These are phyloP conservation scores for Stichodactyla mertensii DNA, from an alignment of 64 coral and sea anemone genomes.

Conservation along the genomic window DNA sequence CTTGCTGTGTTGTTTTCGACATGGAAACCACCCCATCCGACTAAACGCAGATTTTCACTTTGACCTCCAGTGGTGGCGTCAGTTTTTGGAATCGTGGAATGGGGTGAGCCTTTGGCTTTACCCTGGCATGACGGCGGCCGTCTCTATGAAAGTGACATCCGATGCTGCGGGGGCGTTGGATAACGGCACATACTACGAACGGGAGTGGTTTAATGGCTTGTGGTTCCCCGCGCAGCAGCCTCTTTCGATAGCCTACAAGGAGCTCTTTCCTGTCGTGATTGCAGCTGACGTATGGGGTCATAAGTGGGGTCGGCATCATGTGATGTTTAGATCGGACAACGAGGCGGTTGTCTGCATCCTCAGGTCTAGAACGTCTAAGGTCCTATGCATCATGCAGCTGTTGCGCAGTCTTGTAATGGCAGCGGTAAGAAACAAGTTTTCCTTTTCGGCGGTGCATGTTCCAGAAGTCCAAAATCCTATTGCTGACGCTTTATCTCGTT, in stretches of 20 bases:
- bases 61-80: conserved; percentile 55
- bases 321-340: conserved; percentile 41
- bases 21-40: no score
- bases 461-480: conserved; percentile 14
- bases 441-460: conserved; percentile 21
- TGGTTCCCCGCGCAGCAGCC: conserved; percentile 29
- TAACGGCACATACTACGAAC: conserved; percentile 25
- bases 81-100: conserved; percentile 38
- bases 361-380: no score
- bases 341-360: conserved; percentile 22
- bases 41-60: no score
- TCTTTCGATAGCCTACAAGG: conserved; percentile 45
- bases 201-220: conserved; percentile 30
- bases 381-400: no score
- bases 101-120: conserved; percentile 36
- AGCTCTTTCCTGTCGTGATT: conserved; percentile 43
- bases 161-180: conserved; percentile 33
- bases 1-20: no score
- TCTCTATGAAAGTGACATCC: conserved; percentile 19
- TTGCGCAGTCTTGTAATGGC: conserved; percentile 30
- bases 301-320: neutral
- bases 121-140: conserved; percentile 12
- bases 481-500: conserved; percentile 52
- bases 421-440: conserved; percentile 27
- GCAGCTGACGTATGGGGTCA: conserved; percentile 44